Evolutionary conservation across 2,113 vertebrate species (phyloP).

Genomic region (Oncorhynchus nerka): DNA sequence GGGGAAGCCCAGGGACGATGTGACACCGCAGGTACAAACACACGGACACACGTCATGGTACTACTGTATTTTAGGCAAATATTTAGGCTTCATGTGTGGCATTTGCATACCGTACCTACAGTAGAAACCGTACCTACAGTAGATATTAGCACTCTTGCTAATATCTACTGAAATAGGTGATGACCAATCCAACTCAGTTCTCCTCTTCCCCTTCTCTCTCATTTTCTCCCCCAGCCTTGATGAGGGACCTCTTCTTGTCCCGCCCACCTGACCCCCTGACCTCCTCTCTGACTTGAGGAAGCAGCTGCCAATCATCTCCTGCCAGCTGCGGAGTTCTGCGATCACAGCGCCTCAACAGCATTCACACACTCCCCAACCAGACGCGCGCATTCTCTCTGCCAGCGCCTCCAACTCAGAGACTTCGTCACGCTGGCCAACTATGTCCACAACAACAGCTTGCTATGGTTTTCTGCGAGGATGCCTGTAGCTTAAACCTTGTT

Average conservation of each 20-base stretch:
- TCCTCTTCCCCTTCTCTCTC: not conserved
- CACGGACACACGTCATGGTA: not conserved
- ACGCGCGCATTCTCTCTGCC: too few species aligned
- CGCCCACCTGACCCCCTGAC: conserved; percentile 43
- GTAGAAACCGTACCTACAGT: too few species aligned
- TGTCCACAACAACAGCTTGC: too few species aligned
- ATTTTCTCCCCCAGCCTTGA: conserved; percentile 60
- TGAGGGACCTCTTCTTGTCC: conserved; percentile 57
- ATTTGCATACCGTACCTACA: too few species aligned
- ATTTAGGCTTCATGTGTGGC: too few species aligned
- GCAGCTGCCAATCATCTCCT: not conserved
- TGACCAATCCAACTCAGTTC: not conserved
- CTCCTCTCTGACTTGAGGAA: conserved; percentile 56
- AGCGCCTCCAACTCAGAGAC: conserved; percentile 30
- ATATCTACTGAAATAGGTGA: too few species aligned
- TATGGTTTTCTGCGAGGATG: conserved; percentile 36
- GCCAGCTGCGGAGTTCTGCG: too few species aligned
- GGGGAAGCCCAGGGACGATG: conserved; percentile 57
- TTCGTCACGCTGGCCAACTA: too few species aligned
- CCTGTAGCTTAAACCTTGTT: not conserved
- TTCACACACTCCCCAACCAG: too few species aligned
- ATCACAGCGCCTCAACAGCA: not conserved
- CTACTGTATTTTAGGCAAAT: too few species aligned
- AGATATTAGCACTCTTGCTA: too few species aligned
- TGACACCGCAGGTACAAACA: conserved; percentile 62